Percentiles rank a stretch among this genome's conserved stretches.
Conservation (phyloP, 2,888 invertebrate genomes). For the Acanthosepion pharaonis region DNA sequence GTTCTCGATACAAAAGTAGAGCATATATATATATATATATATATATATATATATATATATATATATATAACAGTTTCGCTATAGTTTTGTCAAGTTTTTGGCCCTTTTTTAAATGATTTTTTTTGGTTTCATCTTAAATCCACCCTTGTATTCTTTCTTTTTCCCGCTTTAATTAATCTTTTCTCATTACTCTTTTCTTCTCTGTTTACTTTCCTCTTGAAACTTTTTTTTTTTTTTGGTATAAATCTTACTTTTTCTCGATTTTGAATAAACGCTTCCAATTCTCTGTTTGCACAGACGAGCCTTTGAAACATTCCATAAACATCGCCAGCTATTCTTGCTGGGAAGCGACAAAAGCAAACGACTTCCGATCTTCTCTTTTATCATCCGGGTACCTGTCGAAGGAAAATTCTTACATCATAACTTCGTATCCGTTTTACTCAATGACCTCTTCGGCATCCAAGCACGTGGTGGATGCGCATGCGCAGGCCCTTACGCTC, state of each 20-base stretch:
- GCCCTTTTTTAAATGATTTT: no score
- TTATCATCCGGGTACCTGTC: conserved; percentile 86
- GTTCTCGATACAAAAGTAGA: no score
- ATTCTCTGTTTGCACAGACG: conserved; percentile 49
- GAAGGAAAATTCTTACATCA: conserved; percentile 86
- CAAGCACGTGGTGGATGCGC: conserved; percentile 79
- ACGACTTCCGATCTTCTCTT: conserved; percentile 85
- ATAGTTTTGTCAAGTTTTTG: no score
- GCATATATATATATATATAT: no score
- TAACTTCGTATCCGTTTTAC: conserved; percentile 87
- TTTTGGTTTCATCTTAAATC: background rate
- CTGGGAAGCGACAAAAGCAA: conserved; percentile 78
- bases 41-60: no score
- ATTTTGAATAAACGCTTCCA: no score
- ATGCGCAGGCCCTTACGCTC: conserved; percentile 86
- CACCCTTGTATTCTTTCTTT: background rate
- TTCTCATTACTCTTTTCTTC: background rate
- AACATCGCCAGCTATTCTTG: conserved; percentile 78
- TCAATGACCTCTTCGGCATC: conserved; percentile 92
- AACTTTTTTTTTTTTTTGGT: no score
- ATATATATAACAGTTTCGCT: no score
- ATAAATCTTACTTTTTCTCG: no score
- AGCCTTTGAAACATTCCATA: conserved; percentile 78
- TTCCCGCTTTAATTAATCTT: background rate
- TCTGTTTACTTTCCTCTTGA: background rate